Conservation (phyloP, 2,797 vertebrate genomes). For the Crocodylus rhombifer region DNA sequence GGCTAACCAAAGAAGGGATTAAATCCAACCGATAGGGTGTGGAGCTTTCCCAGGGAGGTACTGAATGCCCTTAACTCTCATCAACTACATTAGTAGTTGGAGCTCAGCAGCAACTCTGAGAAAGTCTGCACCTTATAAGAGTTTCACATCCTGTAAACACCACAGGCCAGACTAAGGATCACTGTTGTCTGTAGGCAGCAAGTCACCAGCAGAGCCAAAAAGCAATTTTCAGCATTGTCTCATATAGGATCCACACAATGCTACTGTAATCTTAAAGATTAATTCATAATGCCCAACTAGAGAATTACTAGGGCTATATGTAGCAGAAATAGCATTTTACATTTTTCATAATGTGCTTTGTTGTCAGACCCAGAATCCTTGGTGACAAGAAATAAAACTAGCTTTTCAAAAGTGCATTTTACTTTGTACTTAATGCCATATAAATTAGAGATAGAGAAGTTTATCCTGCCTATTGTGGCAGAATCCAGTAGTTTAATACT, state of each 20-base stretch:
- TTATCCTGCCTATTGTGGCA: not conserved
- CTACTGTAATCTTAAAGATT: not conserved
- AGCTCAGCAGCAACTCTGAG: not conserved
- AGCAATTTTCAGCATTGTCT: not conserved
- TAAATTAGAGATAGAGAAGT: not conserved
- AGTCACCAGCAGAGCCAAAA: not conserved
- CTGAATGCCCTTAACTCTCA: not conserved
- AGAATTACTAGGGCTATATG: not conserved
- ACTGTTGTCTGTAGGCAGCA: not conserved
- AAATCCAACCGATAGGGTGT: not conserved
- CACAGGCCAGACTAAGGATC: not conserved
- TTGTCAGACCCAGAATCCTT: not conserved
- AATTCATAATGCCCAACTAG: not conserved
- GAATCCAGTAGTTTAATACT: not conserved
- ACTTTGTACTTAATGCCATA: not conserved
- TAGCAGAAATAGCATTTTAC: not conserved
- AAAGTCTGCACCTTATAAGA: not conserved
- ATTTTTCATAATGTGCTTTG: not conserved
- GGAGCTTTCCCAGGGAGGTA: not conserved
- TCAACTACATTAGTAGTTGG: not conserved
- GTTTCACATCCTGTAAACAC: not conserved
- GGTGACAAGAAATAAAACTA: not conserved
- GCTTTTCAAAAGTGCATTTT: not conserved
- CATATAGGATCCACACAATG: not conserved
- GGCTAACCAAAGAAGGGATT: not conserved